Evolutionary conservation across 2,888 invertebrate genomes (phyloP).

Genomic region (Myathropa florea): DNA sequence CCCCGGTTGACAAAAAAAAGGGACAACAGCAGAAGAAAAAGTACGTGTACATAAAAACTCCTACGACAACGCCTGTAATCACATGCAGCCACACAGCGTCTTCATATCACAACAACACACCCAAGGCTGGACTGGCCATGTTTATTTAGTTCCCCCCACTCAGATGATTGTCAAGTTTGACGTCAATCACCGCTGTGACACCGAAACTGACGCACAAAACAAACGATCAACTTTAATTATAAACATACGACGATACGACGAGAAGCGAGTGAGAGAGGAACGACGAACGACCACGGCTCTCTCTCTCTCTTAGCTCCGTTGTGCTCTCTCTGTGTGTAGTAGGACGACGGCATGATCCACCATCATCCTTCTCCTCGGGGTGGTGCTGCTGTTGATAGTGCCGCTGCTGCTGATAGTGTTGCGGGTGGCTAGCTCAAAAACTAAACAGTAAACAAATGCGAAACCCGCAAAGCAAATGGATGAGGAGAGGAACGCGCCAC

Average conservation of each 20-base stretch:
- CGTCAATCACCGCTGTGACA: conserved; percentile 74
- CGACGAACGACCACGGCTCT: conserved; percentile 24
- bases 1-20: too few species aligned
- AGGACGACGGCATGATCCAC: neutral
- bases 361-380: too few species aligned
- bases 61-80: conserved; percentile 8
- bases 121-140: conserved; percentile 36
- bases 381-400: conserved; percentile 6
- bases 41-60: conserved; percentile 2
- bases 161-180: conserved; percentile 74
- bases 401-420: conserved; percentile 24
- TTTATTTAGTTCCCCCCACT: conserved; percentile 53
- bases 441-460: neutral
- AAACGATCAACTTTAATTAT: conserved; percentile 67
- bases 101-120: conserved; percentile 16
- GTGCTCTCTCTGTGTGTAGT: neutral
- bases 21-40: neutral
- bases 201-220: conserved; percentile 73
- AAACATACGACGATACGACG: conserved; percentile 59
- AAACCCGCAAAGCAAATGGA: conserved; percentile 1
- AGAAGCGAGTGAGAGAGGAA: neutral
- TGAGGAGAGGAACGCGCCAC: conserved; percentile 24
- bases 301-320: neutral
- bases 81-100: neutral
- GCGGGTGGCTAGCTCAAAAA: conserved; percentile 47